phyloP scores from a whole-genome alignment of 2,888 invertebrate genomes.

The Patella depressa region DNA sequence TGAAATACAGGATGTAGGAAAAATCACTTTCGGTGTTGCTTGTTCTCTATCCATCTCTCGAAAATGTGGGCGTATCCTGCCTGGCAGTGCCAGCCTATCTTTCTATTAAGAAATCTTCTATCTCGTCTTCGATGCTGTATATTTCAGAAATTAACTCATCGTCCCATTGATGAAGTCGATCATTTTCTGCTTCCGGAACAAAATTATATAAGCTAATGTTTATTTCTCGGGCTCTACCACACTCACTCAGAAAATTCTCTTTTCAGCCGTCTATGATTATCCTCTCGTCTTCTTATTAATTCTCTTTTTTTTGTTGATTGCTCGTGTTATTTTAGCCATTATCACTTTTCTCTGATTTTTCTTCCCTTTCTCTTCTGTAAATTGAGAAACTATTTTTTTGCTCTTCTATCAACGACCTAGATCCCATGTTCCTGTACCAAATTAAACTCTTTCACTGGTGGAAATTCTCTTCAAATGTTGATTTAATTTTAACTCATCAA shows the following conservation, averaged over 20 bases:
- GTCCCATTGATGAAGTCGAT: neutral
- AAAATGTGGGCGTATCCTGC: too few species aligned
- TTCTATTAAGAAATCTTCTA: neutral
- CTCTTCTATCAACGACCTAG: neutral
- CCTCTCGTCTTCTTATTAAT: neutral
- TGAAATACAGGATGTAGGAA: too few species aligned
- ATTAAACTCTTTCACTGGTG: neutral
- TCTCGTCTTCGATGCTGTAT: neutral
- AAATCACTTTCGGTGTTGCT: too few species aligned
- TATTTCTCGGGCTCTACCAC: neutral
- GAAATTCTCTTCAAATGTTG: neutral
- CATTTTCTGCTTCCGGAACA: neutral
- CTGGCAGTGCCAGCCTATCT: too few species aligned
- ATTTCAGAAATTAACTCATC: neutral
- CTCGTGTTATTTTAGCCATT: conserved; percentile 13
- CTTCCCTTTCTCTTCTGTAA: neutral
- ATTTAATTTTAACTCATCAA: too few species aligned
- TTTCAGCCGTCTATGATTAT: neutral
- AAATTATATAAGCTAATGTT: neutral
- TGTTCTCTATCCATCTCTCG: too few species aligned
- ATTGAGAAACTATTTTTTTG: neutral
- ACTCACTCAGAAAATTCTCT: neutral
- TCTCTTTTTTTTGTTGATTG: conserved; percentile 7
- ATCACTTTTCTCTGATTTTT: neutral
- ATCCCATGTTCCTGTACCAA: neutral